Conservation (phyloP, 2,888 invertebrate species). For the Diplolepis rosae region DNA sequence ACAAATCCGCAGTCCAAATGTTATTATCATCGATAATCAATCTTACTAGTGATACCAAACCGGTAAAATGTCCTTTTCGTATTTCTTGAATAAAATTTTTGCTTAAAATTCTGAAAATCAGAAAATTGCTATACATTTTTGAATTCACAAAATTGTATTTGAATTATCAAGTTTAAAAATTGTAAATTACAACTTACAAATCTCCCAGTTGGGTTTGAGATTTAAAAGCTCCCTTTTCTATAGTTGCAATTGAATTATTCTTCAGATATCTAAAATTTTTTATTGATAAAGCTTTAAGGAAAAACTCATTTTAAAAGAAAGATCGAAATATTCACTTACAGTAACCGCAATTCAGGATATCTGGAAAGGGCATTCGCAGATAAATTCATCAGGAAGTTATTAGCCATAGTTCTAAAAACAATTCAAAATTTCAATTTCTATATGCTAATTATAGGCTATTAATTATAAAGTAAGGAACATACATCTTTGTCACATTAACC, state of each 20-base stretch:
- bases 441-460: not conserved
- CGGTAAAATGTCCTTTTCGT: constrained; percentile 70
- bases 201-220: constrained; percentile 65
- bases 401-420: constrained; percentile 63
- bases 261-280: constrained; percentile 56
- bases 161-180: not conserved
- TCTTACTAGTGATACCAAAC: constrained; percentile 73
- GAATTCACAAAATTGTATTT: not conserved
- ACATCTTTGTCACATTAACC: constrained; percentile 62
- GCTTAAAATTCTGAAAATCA: constrained; percentile 63
- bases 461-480: constrained; percentile 42
- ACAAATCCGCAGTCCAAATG: constrained; percentile 72
- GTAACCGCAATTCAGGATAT: constrained; percentile 54
- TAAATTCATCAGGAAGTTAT: constrained; percentile 62
- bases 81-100: constrained; percentile 70
- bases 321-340: constrained; percentile 56
- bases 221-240: constrained; percentile 56
- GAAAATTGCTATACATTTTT: too few relatives aligned
- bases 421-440: not conserved
- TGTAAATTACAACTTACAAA: constrained; percentile 72
- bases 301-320: not conserved
- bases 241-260: constrained; percentile 50
- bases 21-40: constrained; percentile 75
- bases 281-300: not conserved
- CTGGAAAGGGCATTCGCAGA: constrained; percentile 53